Conservation (phyloP, 2,888 invertebrate species). For the Machimus atricapillus region DNA sequence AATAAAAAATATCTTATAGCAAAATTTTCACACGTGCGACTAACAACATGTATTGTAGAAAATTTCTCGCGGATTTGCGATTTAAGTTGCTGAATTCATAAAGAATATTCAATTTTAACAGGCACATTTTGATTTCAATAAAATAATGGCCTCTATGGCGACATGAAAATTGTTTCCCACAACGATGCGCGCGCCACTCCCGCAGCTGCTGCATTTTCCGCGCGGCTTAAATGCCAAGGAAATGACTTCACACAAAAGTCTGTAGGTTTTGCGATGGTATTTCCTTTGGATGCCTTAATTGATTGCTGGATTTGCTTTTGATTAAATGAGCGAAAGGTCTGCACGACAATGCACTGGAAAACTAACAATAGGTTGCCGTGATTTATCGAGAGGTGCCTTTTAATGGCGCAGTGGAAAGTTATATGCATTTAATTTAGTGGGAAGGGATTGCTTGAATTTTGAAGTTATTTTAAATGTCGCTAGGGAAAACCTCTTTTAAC, state of each 20-base stretch:
- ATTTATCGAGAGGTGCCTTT: not conserved
- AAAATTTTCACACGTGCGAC: not conserved
- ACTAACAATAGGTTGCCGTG: not conserved
- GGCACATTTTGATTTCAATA: not conserved
- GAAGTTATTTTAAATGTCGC: not conserved
- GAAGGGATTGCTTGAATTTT: not conserved
- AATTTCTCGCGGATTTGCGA: not conserved
- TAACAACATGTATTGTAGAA: not conserved
- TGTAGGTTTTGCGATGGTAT: not conserved
- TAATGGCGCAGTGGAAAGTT: not conserved
- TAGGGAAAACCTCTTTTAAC: not conserved
- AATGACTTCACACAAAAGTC: not conserved
- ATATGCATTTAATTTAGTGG: not conserved
- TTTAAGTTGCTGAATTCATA: not conserved
- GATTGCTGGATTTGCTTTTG: not conserved
- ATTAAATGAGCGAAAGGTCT: not conserved
- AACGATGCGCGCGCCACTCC: not conserved
- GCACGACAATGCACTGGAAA: not conserved
- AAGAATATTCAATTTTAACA: not conserved
- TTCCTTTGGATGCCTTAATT: not conserved
- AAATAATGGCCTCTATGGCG: not conserved
- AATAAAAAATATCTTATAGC: not conserved
- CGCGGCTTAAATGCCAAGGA: not conserved
- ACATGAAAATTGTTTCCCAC: not conserved
- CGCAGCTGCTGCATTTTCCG: not conserved